Base-by-base conservation (phyloP, 1,140 invertebrate species). In the Sarcophaga peregrina region DNA sequence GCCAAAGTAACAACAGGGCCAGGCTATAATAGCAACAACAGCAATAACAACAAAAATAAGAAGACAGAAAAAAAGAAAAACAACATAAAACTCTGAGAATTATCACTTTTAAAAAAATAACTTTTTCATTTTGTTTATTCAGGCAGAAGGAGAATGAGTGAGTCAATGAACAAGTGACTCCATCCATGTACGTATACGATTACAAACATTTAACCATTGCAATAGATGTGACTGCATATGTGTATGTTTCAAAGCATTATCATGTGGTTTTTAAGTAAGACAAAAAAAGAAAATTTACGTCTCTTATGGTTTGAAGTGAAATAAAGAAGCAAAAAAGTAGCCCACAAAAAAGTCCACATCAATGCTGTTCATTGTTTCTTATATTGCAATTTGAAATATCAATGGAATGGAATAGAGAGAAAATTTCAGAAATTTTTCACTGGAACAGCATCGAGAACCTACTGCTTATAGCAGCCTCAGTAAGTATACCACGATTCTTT, bases 121-220 rank as follows among this genome's bases (percentile, higher is more conserved):
- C n/a, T n/a, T n/a, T n/a, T 78, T 78, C 75, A 78, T 47, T 78
- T 78, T 78, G 75, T 68, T 13, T 58, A 58, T 58, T 58, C 54
- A 58, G n/a, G 54, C n/a, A 58, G 54, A 13, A 58, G n/a, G 13
- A n/a, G 62, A 68, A 4, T 68, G 62, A 20, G 17, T 25, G 62
- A 20, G 25, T 37, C 25, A 37, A 37, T 37, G 25, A 37, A 37
- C 25, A 37, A 37, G 25, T 37, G 25, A 37, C 25, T 37, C 25
- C 25, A 37, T 37, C 25, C 25, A 37, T 37, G 4, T 37, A 13
- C 50, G 50, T 9, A 52, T 13, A 52, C 9, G 8, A 13, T 10
- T 52, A 52, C 13, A 10, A 52, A 13, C 50, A 52, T 9, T 10
- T 52, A 52, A 52, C 13, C 13, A 52, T 9, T 52, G 50, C 50